Base-by-base conservation (phyloP, 1,140 invertebrate genomes). In the Brachionus manjavacas region DNA sequence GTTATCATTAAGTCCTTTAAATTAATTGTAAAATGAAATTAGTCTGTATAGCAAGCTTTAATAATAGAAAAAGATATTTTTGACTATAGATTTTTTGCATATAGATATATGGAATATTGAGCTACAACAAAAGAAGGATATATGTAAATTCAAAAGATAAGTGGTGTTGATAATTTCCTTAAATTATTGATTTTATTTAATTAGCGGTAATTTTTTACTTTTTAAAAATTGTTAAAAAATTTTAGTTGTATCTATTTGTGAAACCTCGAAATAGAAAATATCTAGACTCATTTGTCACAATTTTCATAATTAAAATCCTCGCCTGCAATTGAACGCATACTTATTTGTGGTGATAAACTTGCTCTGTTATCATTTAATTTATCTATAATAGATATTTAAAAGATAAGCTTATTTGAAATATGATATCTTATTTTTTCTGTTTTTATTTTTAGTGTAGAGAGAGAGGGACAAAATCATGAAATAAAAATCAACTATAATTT, bases 161-260 rank as follows among this genome's bases (percentile, higher is more conserved):
- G 68, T 72, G 68, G 68, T 72, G 68, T 72, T 72, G 35, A 72
- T 72, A 72, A 72, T 72, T 72, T 72, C 68, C 68, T 72, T 72
- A 72, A 72, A 72, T 39, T 72, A 72, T 72, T 72, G 68, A 72
- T 72, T 72, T 72, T 72, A 41, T 72, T 72, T 72, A 72, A 72
- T 72, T 72, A 72, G 39, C 68, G 68, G 68, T 72, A 72, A 72
- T 72, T 72, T 72, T 39, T 41, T 41, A 41, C 31, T 41, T 72
- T 72, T 72, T 72, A 16, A 72, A 72, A 72, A 41, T 60, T 60
- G 52, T 20, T 60, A 72, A 72, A 41, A 43, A 72, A 72, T n/a
- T 39, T 72, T 39, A 39, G 31, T 72, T 72, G 16, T 72, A 72
- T 39, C 28, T 72, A 39, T 39, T 39, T 41, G 7, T 41, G 3